Conservation (phyloP, 2,113 vertebrate genomes). For the Procavia capensis region DNA sequence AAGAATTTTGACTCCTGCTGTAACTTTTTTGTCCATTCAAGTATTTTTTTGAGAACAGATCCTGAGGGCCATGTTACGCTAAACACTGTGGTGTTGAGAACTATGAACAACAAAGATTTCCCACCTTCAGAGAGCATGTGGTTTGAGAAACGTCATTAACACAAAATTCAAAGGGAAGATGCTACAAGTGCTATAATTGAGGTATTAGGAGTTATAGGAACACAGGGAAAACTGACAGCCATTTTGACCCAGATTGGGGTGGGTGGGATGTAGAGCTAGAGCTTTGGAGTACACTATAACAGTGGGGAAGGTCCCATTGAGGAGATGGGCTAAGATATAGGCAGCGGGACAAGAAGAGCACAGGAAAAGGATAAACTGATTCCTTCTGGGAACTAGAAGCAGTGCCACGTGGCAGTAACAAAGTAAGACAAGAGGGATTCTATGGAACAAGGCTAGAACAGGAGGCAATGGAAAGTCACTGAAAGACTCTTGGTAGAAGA, state of each 20-base stretch:
- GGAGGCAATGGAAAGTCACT: background rate
- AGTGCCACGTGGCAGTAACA: background rate
- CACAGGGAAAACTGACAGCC: background rate
- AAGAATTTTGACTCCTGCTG: constrained; percentile 21
- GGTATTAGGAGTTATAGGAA: background rate
- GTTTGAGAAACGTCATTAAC: background rate
- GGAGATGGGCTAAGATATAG: background rate
- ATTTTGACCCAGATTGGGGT: background rate
- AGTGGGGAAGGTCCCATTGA: background rate
- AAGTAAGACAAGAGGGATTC: background rate
- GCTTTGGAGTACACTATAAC: background rate
- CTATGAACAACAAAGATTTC: background rate
- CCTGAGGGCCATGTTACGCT: background rate
- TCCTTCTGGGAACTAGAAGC: background rate
- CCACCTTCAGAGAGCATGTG: background rate
- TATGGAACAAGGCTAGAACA: background rate
- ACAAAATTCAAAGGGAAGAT: constrained; percentile 18
- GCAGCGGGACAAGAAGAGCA: background rate
- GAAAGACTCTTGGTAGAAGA: background rate
- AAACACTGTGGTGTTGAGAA: background rate
- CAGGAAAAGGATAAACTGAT: background rate
- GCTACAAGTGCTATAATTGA: background rate
- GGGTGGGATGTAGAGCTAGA: background rate
- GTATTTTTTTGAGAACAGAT: background rate
- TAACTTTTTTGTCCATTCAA: constrained; percentile 42